Evolutionary conservation across 2,797 vertebrate genomes (phyloP).

Genomic region (Neosilurus mollespiculum): DNA sequence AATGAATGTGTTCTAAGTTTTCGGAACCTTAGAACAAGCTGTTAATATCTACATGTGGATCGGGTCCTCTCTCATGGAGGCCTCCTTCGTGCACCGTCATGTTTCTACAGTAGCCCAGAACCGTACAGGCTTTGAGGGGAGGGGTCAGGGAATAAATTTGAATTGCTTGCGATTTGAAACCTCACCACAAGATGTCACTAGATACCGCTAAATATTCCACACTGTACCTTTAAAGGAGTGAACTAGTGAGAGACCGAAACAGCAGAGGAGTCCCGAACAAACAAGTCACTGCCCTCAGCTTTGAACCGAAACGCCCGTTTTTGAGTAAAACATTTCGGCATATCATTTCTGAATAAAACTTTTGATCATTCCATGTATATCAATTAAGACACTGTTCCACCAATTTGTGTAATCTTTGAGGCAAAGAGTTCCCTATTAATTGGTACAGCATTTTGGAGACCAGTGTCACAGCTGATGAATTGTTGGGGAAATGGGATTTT

Average conservation of each 20-base stretch:
- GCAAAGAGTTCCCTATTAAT: slow-evolving; percentile 53
- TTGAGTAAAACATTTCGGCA: slow-evolving; percentile 13
- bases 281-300: slow-evolving; percentile 6
- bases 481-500: slow-evolving; percentile 58
- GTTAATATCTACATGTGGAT: too few species aligned
- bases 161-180: too few species aligned
- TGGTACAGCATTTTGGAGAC: slow-evolving; percentile 50
- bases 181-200: too few species aligned
- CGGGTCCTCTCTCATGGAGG: too few species aligned
- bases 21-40: too few species aligned
- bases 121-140: too few species aligned
- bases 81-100: too few species aligned
- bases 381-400: slow-evolving; percentile 55
- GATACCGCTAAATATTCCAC: too few species aligned
- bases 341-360: slow-evolving; percentile 51
- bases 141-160: too few species aligned
- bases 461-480: slow-evolving; percentile 50
- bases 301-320: neutral
- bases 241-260: too few species aligned
- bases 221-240: neutral
- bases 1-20: too few species aligned
- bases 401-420: slow-evolving; percentile 55
- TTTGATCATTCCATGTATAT: slow-evolving; percentile 55
- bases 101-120: too few species aligned
- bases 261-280: neutral